phyloP scores from a whole-genome alignment of 1,140 invertebrate species.

The Solenopsis fugax region DNA sequence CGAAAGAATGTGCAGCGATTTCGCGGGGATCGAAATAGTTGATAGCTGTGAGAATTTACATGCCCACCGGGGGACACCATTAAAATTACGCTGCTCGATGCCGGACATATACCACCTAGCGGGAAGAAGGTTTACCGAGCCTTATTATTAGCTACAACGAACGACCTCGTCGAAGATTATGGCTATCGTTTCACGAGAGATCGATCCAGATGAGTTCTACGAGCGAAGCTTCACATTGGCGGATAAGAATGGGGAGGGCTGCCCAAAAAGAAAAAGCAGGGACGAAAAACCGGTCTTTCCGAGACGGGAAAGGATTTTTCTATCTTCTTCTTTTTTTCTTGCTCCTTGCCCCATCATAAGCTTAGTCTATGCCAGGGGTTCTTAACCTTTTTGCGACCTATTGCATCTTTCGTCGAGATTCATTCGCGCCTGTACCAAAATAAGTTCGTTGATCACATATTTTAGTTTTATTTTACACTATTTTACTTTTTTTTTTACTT shows the following conservation, averaged over 20 bases:
- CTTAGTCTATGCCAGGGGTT: constrained; percentile 47
- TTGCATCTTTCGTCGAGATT: constrained; percentile 21
- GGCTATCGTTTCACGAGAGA: constrained; percentile 51
- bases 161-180: constrained; percentile 58
- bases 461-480: background rate
- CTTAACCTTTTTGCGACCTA: constrained; percentile 49
- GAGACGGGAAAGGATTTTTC: constrained; percentile 65
- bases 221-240: constrained; percentile 41
- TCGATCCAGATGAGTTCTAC: constrained; percentile 60
- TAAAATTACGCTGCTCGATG: constrained; percentile 25
- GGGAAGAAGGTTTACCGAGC: constrained; percentile 34
- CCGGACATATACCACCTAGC: constrained; percentile 28
- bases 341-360: constrained; percentile 11
- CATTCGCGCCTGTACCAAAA: background rate
- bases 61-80: background rate
- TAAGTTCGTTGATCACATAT: background rate
- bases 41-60: constrained; percentile 23
- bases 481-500: background rate
- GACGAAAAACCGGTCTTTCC: constrained; percentile 72
- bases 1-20: background rate
- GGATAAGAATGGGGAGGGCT: constrained; percentile 54
- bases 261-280: constrained; percentile 63
- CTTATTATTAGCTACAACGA: constrained; percentile 50
- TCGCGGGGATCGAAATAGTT: background rate
- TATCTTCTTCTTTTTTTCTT: constrained; percentile 40